Evolutionary conservation across 23 tunicate genomes (phyloP).

Genomic region (Botrylloides violaceus): DNA sequence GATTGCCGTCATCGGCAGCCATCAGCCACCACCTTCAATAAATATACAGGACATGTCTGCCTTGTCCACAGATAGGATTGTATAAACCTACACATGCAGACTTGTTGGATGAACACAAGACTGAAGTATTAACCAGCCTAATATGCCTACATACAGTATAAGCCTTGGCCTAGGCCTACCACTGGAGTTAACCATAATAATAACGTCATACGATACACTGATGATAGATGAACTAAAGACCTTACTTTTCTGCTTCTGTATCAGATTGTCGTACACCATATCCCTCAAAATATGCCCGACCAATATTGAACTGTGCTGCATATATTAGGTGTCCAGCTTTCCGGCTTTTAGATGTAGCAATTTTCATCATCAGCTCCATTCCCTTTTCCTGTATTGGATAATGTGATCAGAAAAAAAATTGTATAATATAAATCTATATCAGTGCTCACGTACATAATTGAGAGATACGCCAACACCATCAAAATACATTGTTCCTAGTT

Average conservation of each 20-base stretch:
- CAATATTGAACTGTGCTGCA: conserved; percentile 74
- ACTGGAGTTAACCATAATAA: too few species aligned
- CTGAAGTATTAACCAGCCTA: too few species aligned
- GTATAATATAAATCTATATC: background rate
- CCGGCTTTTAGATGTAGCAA: conserved; percentile 47
- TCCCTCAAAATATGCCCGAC: conserved; percentile 93
- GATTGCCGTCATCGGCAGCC: conserved; percentile 90
- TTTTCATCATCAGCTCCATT: conserved; percentile 61
- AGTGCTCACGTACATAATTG: conserved; percentile 2
- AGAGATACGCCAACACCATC: conserved; percentile 69
- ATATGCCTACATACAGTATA: too few species aligned
- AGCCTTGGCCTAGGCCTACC: too few species aligned
- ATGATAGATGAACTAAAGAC: too few species aligned
- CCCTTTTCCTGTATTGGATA: conserved; percentile 60
- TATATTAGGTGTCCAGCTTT: conserved; percentile 58
- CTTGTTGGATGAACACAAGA: too few species aligned
- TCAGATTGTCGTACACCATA: conserved; percentile 76
- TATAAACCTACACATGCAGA: too few species aligned
- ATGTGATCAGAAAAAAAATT: background rate
- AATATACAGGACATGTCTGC: too few species aligned
- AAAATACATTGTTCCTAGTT: conserved; percentile 78
- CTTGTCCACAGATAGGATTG: too few species aligned
- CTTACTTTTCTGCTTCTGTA: conserved; percentile 75
- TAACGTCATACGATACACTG: too few species aligned
- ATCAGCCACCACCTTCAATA: conserved; percentile 84